phyloP scores from a whole-genome alignment of 2,797 vertebrate genomes.

The Sebastes wilsoni region DNA sequence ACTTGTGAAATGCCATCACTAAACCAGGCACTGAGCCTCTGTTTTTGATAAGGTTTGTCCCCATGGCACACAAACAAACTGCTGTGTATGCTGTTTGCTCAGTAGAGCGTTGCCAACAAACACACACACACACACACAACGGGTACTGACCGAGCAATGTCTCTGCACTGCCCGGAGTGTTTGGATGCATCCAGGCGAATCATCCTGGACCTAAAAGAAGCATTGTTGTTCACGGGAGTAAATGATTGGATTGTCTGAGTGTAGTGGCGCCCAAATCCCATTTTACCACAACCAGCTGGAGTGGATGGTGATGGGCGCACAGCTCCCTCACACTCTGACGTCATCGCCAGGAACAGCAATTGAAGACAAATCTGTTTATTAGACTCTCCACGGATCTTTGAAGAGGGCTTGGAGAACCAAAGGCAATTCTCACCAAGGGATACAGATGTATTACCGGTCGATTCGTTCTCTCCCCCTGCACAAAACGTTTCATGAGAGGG shows the following conservation, averaged over 20 bases:
- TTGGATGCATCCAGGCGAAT: slow-evolving; percentile 29
- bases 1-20: slow-evolving; percentile 2
- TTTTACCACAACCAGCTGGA: slow-evolving; percentile 28
- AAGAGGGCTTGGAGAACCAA: slow-evolving; percentile 6
- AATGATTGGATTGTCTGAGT: slow-evolving; percentile 40
- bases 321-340: slow-evolving; percentile 15
- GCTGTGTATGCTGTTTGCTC: neutral
- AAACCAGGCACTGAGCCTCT: neutral
- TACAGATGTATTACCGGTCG: neutral
- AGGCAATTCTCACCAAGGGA: slow-evolving; percentile 21
- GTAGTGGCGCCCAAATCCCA: slow-evolving; percentile 25
- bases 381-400: slow-evolving; percentile 25
- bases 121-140: neutral
- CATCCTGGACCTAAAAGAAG: slow-evolving; percentile 23
- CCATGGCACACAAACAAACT: neutral
- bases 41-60: slow-evolving; percentile 20
- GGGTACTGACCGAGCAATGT: slow-evolving; percentile 13
- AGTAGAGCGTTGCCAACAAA: neutral
- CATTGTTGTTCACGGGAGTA: slow-evolving; percentile 35
- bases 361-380: slow-evolving; percentile 34
- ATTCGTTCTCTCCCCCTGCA: neutral
- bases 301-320: neutral
- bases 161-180: slow-evolving; percentile 11
- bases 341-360: slow-evolving; percentile 2
- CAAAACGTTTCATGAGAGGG: neutral